Conservation (phyloP, 2,113 vertebrate species). For the Nipponia nippon region DNA sequence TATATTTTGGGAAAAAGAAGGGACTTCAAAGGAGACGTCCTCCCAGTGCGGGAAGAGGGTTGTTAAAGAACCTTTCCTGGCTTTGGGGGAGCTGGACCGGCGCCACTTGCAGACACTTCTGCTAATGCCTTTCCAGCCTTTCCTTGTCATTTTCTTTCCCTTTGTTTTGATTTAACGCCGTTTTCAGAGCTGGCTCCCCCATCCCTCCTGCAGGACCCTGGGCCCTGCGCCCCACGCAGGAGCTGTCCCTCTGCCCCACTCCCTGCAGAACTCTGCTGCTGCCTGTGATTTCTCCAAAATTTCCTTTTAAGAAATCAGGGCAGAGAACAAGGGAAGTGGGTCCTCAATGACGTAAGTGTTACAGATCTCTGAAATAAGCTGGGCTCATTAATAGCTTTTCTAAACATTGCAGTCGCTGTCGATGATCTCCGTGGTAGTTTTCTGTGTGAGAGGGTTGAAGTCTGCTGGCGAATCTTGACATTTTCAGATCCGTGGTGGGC, state of each 20-base stretch:
- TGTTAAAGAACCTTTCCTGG: background rate
- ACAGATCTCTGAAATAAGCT: background rate
- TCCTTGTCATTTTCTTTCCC: background rate
- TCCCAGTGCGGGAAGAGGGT: background rate
- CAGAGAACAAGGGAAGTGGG: background rate
- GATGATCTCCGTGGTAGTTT: background rate
- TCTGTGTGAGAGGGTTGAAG: background rate
- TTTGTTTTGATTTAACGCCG: background rate
- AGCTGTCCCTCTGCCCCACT: background rate
- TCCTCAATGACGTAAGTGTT: constrained; percentile 2
- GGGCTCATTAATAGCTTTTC: background rate
- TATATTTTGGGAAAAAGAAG: background rate
- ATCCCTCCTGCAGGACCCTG: background rate
- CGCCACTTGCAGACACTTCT: background rate
- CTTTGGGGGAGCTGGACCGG: background rate
- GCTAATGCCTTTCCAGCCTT: background rate
- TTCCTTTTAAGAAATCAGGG: background rate
- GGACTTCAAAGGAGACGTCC: background rate
- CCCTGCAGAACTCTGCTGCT: background rate
- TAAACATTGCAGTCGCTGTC: background rate
- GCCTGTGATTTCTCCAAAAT: background rate
- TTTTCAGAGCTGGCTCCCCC: background rate
- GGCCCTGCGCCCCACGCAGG: background rate
- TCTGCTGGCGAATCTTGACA: background rate
- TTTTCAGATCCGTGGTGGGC: background rate